phyloP scores from a whole-genome alignment of 2,113 vertebrate genomes.

The Solea senegalensis region DNA sequence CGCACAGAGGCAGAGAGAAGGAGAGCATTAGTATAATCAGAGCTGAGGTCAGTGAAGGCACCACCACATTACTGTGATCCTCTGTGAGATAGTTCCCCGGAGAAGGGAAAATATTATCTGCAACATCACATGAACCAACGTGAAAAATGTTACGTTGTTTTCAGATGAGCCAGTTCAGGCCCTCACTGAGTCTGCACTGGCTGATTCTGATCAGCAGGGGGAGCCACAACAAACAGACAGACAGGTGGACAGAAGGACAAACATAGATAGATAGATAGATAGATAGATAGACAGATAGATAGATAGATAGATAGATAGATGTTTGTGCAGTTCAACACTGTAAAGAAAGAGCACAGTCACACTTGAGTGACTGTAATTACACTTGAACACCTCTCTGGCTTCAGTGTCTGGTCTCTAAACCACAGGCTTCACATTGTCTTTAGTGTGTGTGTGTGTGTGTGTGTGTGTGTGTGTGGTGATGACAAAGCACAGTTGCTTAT shows the following conservation, averaged over 20 bases:
- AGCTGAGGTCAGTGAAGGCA: constrained; percentile 29
- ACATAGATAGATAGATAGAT: constrained; percentile 1
- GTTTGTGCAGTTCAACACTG: background rate
- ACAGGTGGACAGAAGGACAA: constrained; percentile 12
- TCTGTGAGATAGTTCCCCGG: background rate
- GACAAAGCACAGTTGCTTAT: constrained; percentile 17
- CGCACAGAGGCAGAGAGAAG: too few species aligned
- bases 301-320: background rate
- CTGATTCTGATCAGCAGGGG: constrained; percentile 46
- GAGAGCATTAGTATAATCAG: background rate
- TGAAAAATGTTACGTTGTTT: background rate
- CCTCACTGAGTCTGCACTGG: constrained; percentile 16
- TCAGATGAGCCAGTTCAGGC: background rate
- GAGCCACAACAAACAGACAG: constrained; percentile 24
- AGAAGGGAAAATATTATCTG: background rate
- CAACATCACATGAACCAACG: background rate
- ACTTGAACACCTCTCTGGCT: constrained; percentile 17
- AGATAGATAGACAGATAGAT: constrained; percentile 9
- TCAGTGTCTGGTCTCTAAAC: constrained; percentile 17
- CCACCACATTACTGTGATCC: background rate
- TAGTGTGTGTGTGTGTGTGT: constrained; percentile 22
- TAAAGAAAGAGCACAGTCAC: background rate
- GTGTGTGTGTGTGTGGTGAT: constrained; percentile 9
- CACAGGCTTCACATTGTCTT: constrained; percentile 33
- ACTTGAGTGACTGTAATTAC: constrained; percentile 39